phyloP scores from a whole-genome alignment of 2,888 invertebrate genomes.

The Phania funesta region DNA sequence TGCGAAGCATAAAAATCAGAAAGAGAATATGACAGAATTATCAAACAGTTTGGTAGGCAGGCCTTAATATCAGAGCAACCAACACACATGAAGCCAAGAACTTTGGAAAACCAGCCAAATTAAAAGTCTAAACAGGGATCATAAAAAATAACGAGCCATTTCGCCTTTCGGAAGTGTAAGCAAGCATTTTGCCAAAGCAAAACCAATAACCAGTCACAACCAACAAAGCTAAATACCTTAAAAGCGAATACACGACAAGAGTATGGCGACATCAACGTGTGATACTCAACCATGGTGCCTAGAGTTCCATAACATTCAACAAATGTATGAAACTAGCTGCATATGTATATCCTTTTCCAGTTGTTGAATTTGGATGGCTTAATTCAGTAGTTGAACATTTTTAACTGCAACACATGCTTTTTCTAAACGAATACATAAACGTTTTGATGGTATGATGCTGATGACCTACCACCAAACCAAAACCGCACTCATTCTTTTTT shows the following conservation, averaged over 20 bases:
- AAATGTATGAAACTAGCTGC: not conserved
- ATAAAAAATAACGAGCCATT: slow-evolving; percentile 37
- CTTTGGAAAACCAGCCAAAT: not conserved
- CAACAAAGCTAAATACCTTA: slow-evolving; percentile 26
- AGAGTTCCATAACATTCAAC: slow-evolving; percentile 1
- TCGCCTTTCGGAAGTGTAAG: slow-evolving; percentile 28
- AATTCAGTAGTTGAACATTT: slow-evolving; percentile 41
- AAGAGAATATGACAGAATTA: slow-evolving; percentile 42
- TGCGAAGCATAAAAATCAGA: slow-evolving; percentile 7
- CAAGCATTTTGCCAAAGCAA: slow-evolving; percentile 46
- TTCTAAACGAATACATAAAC: slow-evolving; percentile 8
- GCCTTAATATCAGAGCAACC: slow-evolving; percentile 5
- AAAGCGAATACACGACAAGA: slow-evolving; percentile 4
- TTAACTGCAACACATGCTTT: slow-evolving; percentile 29
- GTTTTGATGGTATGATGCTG: slow-evolving; percentile 4
- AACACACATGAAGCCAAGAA: slow-evolving; percentile 17
- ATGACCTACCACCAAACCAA: slow-evolving; percentile 25
- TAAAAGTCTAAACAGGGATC: slow-evolving; percentile 18
- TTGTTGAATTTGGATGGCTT: slow-evolving; percentile 28
- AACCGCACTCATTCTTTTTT: not conserved
- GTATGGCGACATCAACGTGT: slow-evolving; percentile 34
- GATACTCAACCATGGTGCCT: not conserved
- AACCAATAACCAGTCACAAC: slow-evolving; percentile 51
- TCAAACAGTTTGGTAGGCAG: slow-evolving; percentile 27
- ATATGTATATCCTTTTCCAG: not conserved